A percentile compares a stretch with the other conserved stretches of the same genome.
Conservation (phyloP, 2,888 invertebrate species). For the Mythimna impura region DNA sequence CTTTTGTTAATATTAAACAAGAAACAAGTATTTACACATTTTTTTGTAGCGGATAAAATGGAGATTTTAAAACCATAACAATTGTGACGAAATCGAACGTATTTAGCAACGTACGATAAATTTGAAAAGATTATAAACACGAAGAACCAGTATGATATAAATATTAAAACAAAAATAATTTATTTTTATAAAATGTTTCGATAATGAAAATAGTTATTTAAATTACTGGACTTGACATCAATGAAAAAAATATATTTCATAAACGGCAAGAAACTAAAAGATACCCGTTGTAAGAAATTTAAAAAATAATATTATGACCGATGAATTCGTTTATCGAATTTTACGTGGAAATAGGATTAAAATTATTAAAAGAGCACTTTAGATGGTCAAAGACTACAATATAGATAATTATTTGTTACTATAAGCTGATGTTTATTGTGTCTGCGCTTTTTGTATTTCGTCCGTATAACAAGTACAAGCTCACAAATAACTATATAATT, state of each 20-base stretch:
- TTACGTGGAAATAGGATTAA: not conserved
- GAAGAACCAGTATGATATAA: not conserved
- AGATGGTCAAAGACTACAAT: slow-evolving; percentile 30
- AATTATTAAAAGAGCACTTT: not conserved
- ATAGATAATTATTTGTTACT: slow-evolving; percentile 18
- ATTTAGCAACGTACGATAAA: slow-evolving; percentile 1
- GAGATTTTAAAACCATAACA: slow-evolving; percentile 2
- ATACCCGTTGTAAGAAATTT: too few relatives aligned
- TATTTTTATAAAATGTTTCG: slow-evolving; percentile 15
- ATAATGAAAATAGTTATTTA: not conserved
- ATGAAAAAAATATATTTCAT: not conserved
- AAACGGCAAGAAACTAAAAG: not conserved
- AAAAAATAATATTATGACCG: too few relatives aligned
- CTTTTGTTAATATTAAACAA: too few relatives aligned
- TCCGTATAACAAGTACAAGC: slow-evolving; percentile 55
- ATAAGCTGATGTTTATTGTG: slow-evolving; percentile 40
- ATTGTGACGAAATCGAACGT: slow-evolving; percentile 19
- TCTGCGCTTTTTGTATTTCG: slow-evolving; percentile 64
- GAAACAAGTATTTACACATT: too few relatives aligned
- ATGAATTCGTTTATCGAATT: not conserved
- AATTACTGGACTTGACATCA: not conserved
- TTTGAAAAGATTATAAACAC: slow-evolving; percentile 23
- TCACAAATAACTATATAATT: slow-evolving; percentile 24
- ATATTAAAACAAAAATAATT: not conserved
- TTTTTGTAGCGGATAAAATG: too few relatives aligned